Base-by-base conservation (phyloP, 2,888 invertebrate species). In the Chymomyza fuscimana region DNA sequence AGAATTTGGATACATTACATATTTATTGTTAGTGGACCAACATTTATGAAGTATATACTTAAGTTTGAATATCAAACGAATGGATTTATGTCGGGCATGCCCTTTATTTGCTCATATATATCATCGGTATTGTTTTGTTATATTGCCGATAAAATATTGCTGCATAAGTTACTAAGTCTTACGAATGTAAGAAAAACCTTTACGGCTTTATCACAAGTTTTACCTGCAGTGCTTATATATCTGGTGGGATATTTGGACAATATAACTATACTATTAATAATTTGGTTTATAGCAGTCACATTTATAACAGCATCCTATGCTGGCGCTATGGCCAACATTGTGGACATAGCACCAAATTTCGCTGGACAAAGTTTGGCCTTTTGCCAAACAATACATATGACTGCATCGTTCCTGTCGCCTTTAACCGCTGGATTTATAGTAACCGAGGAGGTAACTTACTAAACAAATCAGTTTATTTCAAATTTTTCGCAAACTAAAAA, bases 361-460 rank as follows among this genome's bases (percentile, higher is more conserved):
- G 95, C 96, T 65, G 96, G 94, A 65, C 95, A 95, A 46, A 94
- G 95, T 60, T 90, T 95, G 77, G 95, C 95, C 15, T 95, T 95
- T 89, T 95, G 95, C 78, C 95, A 95, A 92, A 95, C 95, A n/a
- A 95, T 95, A 81, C 95, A 95, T 90, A 95, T 95, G 95, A 93
- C 94, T 12, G 95, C 95, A 36, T 95, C 95, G 82, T 95, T 95
- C 87, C 86, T 95, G 51, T 95, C 95, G 63, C 95, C 95, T 0
- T 89, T 95, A 67, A 94, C 93, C 19, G 94, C 94, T 76, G 95
- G 95, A 75, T 91, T 93, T 74, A 90, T 95, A 69, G 93, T 94
- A 25, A 92, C 93, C 78, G 92, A 94, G 76, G 93, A 93, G 87
- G 95, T 94, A 90, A 93, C 92, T 90, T 64, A 51, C 65, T 32